These are phyloP conservation scores for Zele albiditarsus DNA, from an alignment of 2,888 invertebrate genomes.

Conservation along the genomic window DNA sequence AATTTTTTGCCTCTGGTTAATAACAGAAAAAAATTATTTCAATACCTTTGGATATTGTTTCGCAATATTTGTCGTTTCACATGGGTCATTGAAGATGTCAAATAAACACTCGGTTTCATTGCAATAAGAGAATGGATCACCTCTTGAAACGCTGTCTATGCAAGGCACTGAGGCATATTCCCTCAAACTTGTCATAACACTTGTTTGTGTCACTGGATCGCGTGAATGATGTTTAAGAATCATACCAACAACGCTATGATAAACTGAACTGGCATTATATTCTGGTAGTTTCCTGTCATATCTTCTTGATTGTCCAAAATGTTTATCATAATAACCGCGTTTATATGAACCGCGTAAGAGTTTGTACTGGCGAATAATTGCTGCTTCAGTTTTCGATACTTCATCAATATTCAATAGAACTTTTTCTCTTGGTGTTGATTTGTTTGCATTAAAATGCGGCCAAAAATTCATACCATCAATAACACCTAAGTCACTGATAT, in stretches of 20 bases:
- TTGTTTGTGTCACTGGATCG: constrained; percentile 67
- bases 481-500: constrained; percentile 61
- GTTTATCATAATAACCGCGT: constrained; percentile 64
- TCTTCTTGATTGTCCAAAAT: constrained; percentile 66
- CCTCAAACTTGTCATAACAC: constrained; percentile 62
- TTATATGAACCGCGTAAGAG: constrained; percentile 64
- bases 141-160: too few relatives aligned
- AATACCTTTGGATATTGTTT: constrained; percentile 64
- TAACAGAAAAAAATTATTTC: background rate
- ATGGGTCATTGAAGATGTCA: constrained; percentile 85
- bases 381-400: constrained; percentile 63
- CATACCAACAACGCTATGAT: constrained; percentile 63
- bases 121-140: constrained; percentile 59
- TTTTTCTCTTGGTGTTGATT: constrained; percentile 68
- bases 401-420: constrained; percentile 76
- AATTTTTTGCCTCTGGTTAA: too few relatives aligned
- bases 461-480: constrained; percentile 75
- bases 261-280: constrained; percentile 62
- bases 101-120: constrained; percentile 79
- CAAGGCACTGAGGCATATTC: constrained; percentile 63
- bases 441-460: constrained; percentile 71
- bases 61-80: constrained; percentile 82
- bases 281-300: constrained; percentile 52
- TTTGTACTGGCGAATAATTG: constrained; percentile 66
- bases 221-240: constrained; percentile 65